These are phyloP conservation scores for Erynnis tages DNA, from an alignment of 2,888 invertebrate genomes.

Conservation along the genomic window DNA sequence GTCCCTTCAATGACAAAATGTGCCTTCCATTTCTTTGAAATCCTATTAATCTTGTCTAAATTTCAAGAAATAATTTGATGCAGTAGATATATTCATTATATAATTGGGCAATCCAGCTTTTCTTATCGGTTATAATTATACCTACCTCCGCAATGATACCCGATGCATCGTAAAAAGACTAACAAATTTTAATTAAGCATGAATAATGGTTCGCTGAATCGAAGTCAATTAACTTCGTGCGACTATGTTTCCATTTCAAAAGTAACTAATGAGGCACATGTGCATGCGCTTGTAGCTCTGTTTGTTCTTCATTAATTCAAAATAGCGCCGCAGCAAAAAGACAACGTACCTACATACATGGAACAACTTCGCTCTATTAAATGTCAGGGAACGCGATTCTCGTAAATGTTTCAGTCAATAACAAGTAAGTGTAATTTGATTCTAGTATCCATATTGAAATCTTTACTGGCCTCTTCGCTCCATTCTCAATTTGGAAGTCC, in stretches of 20 bases:
- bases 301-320: slow-evolving; percentile 15
- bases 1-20: too few species aligned
- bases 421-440: slow-evolving; percentile 5
- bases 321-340: slow-evolving; percentile 12
- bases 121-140: background rate
- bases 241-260: slow-evolving; percentile 58
- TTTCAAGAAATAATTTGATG: too few species aligned
- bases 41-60: too few species aligned
- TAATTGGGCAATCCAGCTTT: background rate
- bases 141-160: too few species aligned
- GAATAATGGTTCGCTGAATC: slow-evolving; percentile 48
- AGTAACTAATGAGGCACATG: slow-evolving; percentile 61
- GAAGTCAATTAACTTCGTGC: slow-evolving; percentile 61
- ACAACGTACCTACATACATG: background rate
- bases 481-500: slow-evolving; percentile 74
- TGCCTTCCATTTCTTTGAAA: too few species aligned
- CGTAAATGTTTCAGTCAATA: slow-evolving; percentile 11
- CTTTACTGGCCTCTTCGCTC: slow-evolving; percentile 67
- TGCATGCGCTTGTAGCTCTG: slow-evolving; percentile 36
- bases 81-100: too few species aligned
- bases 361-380: slow-evolving; percentile 2
- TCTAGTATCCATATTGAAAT: slow-evolving; percentile 59
- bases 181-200: slow-evolving; percentile 51
- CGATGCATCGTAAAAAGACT: slow-evolving; percentile 12
- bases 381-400: slow-evolving; percentile 3